These are phyloP conservation scores for Rousettus madagascariensis DNA, from an alignment of 2,797 vertebrate species.

Conservation along the genomic window DNA sequence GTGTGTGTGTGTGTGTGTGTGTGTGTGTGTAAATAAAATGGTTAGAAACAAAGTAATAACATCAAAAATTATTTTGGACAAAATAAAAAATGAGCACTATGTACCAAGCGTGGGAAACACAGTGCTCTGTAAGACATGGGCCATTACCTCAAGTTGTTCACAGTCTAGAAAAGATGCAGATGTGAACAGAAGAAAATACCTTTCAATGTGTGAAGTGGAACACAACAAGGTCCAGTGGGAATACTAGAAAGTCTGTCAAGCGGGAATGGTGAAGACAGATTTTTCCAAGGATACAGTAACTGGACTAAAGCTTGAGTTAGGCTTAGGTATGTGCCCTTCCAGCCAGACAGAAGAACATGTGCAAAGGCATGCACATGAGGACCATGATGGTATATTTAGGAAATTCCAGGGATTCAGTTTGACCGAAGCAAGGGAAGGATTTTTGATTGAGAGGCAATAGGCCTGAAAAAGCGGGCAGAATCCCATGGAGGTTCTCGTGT, in stretches of 20 bases:
- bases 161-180: not conserved
- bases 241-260: not conserved
- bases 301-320: not conserved
- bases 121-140: not conserved
- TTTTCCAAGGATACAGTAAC: not conserved
- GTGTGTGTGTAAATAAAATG: not conserved
- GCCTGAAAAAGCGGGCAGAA: not conserved
- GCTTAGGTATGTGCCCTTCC: not conserved
- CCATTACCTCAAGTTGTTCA: not conserved
- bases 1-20: too few species aligned
- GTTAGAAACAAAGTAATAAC: not conserved
- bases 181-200: not conserved
- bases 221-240: not conserved
- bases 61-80: not conserved
- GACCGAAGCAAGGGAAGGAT: not conserved
- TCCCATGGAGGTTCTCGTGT: not conserved
- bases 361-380: not conserved
- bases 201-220: not conserved
- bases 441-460: not conserved
- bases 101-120: not conserved
- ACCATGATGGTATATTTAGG: not conserved
- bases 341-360: not conserved
- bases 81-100: not conserved
- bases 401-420: not conserved
- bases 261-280: not conserved